Base-by-base conservation (phyloP, 2,888 invertebrate species). In the Hofmannophila pseudospretella region DNA sequence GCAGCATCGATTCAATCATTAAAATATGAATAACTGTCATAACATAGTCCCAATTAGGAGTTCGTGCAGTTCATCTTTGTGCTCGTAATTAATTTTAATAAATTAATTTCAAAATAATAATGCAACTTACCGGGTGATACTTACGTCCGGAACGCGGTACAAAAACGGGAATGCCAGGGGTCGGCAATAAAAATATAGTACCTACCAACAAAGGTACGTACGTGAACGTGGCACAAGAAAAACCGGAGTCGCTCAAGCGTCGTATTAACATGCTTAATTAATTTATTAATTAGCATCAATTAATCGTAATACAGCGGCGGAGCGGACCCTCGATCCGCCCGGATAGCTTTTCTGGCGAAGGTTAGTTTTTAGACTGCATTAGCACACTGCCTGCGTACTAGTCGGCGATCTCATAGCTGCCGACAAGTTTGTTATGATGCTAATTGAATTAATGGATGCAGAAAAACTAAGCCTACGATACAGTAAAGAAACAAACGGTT, bases 271-370 rank as follows among this genome's bases (percentile, higher is more conserved):
- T 80, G 75, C 71, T 66, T 81, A 81, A 82, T 82, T 82, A 77
- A 81, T 84, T 81, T 78, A 84, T 81, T 80, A 79, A 81, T 84
- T 81, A 79, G 66, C 78, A 79, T 79, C 73, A 79, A 81, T 81
- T 81, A 80, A 77, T 74, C 68, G 77, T 71, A 71, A 66, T 72
- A 67, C 64, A 49, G 61, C 61, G 63, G 67, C 65, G 57, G 54
- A 58, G 58, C 53, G 60, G 54, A 59, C 60, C 56, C 54, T 55
- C 67, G 76, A 62, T 62, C 63, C 71, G 76, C 67, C 45, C 60
- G 58, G 69, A 60, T 74, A 72, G 63, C 56, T 78, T 77, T 82
- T 84, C 77, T 70, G 49, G 54, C 55, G 63, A 77, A 73, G 49
- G 54, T 63, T 56, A 48, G 58, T 74, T 74, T 74, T 71, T 72